Base-by-base conservation (phyloP, 2,113 vertebrate genomes). In the Morone chrysops region DNA sequence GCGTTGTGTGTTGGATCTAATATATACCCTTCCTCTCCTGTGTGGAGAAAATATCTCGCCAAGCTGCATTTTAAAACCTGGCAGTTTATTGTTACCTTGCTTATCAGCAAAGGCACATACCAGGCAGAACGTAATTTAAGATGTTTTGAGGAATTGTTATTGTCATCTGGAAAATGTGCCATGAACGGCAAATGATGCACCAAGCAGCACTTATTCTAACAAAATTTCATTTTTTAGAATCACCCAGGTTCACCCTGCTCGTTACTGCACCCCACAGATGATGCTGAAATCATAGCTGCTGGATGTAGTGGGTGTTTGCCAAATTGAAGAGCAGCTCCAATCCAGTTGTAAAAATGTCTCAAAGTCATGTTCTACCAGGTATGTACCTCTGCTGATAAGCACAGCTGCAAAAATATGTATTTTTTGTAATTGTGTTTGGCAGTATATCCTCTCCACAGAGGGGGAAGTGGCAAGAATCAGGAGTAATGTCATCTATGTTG, bases 111-210 rank as follows among this genome's bases (percentile, higher is more conserved):
- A 57, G 80, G 36, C 77, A 78, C 80, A 90, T 83, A 77, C 79
- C 68, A 69, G 83, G 81, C 81, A 70, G 84, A 76, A 84, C 69
- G 43, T 84, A 69, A 80, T 90, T 87, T 81, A 91, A 87, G 87
- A 78, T 87, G 78, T 81, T 89, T 63, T 86, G 87, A 86, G 59
- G 89, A 68, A 81, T 50, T 84, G 65, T 89, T 72, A 78, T 80
- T 80, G 86, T 91, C 83, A 76, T 81, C 83, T 88, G 83, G 78
- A 89, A 89, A 89, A 90, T 81, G 78, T 72, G 54, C 70, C 91
- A 70, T 89, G 78, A 90, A 79, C 62, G n/a, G 72, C 41, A 78
- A 84, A 84, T 66, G 70, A 81, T 73, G 72, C 70, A 75, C 51
- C 0, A 2, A 84, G 80, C 78, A 25, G 72, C 66, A 78, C 78